Evolutionary conservation across 2,797 vertebrate genomes (phyloP), one percentile per base, ranked within the genome.

Genomic region (Amazona ochrocephala): DNA sequence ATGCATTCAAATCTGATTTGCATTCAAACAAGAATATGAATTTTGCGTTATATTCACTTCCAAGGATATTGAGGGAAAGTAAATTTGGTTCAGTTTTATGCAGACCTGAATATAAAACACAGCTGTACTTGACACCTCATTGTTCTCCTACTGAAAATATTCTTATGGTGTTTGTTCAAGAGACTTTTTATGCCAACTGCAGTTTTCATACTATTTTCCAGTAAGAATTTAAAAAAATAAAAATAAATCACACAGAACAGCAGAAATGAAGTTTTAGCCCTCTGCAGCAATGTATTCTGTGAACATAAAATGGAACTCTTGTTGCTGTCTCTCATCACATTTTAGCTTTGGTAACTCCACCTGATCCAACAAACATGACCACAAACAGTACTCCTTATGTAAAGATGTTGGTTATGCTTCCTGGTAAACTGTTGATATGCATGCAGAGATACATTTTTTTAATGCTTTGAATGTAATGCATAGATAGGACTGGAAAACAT

Each of bases 1-100:
- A 65, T 45, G 18, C 17, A 51, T 89, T 93, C 75, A 92, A 89
- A 93, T 62, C 42, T 51, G 27, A 94, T 95, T 95, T 83, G 23
- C 61, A 95, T 97, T 97, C 96, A 94, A 66, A 94, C 94, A 51
- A 92, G 24, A 78, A 92, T 80, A 95, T 89, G 89, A 97, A 95
- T 97, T 97, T 96, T 97, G 72, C 54, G 27, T 64, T 62, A 88
- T 79, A 84, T 89, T 93, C 78, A 17, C 39, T 94, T 96, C 78
- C 89, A 95, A 90, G 71, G 30, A 60, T 71, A 88, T 54, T 75
- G 61, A 93, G 23, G 10, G 77, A 90, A 94, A 93, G 66, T n/a
- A 84, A 94, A 90, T 93, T 89, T 88, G 44, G 23, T 93, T 94
- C 82, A 13, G 27, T 87, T 93, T 92, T 87, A 61, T 87, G n/a